phyloP scores from a whole-genome alignment of 1,140 invertebrate genomes.

The Glossosoma conforme region DNA sequence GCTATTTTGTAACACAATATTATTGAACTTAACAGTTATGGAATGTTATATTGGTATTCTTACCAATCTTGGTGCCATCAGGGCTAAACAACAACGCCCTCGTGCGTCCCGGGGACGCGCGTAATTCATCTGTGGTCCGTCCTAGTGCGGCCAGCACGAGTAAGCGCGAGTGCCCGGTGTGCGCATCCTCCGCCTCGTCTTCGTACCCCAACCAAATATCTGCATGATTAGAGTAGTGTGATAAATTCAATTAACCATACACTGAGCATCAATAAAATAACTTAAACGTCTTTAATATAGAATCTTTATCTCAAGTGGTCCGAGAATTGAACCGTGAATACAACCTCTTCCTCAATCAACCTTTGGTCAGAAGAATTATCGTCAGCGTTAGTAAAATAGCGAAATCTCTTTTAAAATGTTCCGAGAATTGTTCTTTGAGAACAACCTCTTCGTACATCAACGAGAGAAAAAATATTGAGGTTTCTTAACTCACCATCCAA shows the following conservation, averaged over 20 bases:
- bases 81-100: slow-evolving; percentile 23
- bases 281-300: neutral
- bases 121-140: slow-evolving; percentile 17
- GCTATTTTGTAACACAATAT: no score
- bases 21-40: no score
- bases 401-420: no score
- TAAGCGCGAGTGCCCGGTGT: slow-evolving; percentile 16
- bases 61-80: slow-evolving; percentile 28
- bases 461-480: neutral
- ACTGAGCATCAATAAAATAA: no score
- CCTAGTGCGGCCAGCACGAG: slow-evolving; percentile 14
- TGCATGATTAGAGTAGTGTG: neutral
- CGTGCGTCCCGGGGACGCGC: slow-evolving; percentile 10
- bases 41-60: neutral
- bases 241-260: no score
- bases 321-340: neutral
- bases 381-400: no score
- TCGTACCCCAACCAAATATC: slow-evolving; percentile 13
- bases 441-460: no score
- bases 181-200: neutral
- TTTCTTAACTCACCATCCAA: slow-evolving; percentile 18
- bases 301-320: neutral
- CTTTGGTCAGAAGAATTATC: no score
- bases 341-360: no score
- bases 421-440: no score